Evolutionary conservation across 2,888 invertebrate species (phyloP), one percentile per base, ranked within the genome.

Genomic region (Drosophila hamatofila): DNA sequence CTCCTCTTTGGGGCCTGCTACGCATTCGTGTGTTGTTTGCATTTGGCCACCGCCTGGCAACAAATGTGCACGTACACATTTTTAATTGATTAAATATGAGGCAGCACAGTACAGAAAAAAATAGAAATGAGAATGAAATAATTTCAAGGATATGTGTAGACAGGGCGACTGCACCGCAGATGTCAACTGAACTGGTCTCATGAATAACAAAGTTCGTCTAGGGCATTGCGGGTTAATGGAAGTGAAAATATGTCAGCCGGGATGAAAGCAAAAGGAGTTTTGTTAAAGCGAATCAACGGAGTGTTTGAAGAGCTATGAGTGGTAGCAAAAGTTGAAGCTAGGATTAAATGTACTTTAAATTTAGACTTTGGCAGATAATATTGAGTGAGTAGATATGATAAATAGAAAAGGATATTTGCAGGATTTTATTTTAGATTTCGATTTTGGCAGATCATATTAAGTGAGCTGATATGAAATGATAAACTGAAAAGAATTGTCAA

Each of bases 11-110:
- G 42, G 55, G 54, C 48, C 14, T 42, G 44, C 44, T 21, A 62
- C 57, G 62, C 74, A 65, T 68, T 68, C 65, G 59, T 37, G 59
- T 37, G 64, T 30, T 76, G 76, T 65, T 65, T 72, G 62, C 62
- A 58, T 55, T 67, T 51, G 79, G 64, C 33, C 54, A 57, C 55
- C 59, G 21, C 56, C 59, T 46, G 69, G 44, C 60, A 23, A 55
- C 56, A 82, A 82, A 66, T 61, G 57, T 69, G 83, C 81, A 83
- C 78, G 81, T 78, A 82, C 65, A 66, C 55, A 52, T 68, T 88
- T 83, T 81, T 88, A 84, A 84, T 84, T 84, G 84, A 87, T 88
- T 88, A 84, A 84, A 84, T 81, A 71, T 74, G 74, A 81, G 54
- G 41, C 49, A 48, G 54, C 42, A 14, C 18, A 41, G 41, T 11